These are phyloP conservation scores for Apostichopus leukothele DNA, from an alignment of 53 echinoderm and acorn worm genomes.

Conservation along the genomic window DNA sequence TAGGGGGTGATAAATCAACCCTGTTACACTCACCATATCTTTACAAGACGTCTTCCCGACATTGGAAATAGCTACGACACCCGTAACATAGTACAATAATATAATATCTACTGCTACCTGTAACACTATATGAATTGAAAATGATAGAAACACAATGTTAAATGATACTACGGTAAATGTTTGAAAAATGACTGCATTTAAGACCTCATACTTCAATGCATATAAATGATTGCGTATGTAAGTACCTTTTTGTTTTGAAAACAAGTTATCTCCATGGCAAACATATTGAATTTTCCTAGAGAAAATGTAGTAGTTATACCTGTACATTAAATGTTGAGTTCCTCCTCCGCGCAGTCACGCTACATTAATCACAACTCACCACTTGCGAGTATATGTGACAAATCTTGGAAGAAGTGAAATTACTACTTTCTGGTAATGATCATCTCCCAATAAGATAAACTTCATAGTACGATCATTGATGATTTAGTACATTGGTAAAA, in stretches of 20 bases:
- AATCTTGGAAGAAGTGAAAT: not conserved
- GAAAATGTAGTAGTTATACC: not conserved
- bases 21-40: no score
- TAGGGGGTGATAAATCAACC: no score
- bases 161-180: no score
- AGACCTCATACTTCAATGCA: no score
- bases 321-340: not conserved
- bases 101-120: not conserved
- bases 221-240: no score
- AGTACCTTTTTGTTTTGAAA: no score
- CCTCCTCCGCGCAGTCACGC: not conserved
- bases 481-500: not conserved
- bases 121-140: no score
- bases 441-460: not conserved
- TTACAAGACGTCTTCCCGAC: not conserved
- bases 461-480: slow-evolving; percentile 7
- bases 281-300: not conserved
- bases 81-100: not conserved
- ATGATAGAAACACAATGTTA: no score
- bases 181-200: no score
- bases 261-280: no score
- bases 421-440: not conserved
- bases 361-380: not conserved
- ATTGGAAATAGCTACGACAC: not conserved
- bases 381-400: not conserved